A percentile compares a stretch with the other conserved stretches of the same genome.
phyloP scores from a whole-genome alignment of 2,888 invertebrate species.

The Anodontia alba region DNA sequence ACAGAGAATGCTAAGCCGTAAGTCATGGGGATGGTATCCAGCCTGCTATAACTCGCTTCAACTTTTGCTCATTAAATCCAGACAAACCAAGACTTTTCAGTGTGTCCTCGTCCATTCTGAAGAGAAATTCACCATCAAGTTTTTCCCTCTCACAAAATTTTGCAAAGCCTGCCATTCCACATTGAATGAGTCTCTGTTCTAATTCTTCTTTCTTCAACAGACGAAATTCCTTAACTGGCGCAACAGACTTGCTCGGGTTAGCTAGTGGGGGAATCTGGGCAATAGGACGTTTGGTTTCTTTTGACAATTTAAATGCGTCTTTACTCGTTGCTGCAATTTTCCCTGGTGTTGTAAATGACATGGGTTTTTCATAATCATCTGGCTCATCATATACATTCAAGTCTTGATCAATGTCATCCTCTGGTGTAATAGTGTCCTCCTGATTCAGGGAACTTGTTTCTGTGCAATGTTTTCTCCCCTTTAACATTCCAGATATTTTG shows the following conservation, averaged over 20 bases:
- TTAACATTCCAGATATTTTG: not conserved
- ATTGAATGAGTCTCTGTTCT: not conserved
- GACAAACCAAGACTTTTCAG: not conserved
- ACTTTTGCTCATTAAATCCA: not conserved
- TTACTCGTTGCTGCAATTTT: not conserved
- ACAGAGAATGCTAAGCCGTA: too few species aligned
- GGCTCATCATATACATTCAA: not conserved
- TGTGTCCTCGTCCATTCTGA: not conserved
- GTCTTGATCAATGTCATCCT: not conserved
- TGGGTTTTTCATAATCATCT: not conserved
- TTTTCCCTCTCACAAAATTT: not conserved
- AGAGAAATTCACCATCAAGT: not conserved
- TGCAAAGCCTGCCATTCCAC: not conserved
- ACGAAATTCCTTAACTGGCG: not conserved
- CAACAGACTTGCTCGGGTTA: too few species aligned
- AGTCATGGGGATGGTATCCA: not conserved
- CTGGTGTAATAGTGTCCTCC: not conserved
- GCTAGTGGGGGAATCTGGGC: not conserved
- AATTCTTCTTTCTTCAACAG: not conserved
- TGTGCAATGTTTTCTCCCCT: not conserved
- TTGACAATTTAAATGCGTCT: not conserved
- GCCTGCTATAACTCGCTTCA: not conserved
- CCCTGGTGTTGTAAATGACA: not conserved
- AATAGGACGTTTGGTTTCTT: not conserved
- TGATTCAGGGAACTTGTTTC: not conserved